Percentiles rank a stretch among this genome's conserved stretches.
phyloP scores from a whole-genome alignment of 2,797 vertebrate genomes.

The Erpetoichthys calabaricus region DNA sequence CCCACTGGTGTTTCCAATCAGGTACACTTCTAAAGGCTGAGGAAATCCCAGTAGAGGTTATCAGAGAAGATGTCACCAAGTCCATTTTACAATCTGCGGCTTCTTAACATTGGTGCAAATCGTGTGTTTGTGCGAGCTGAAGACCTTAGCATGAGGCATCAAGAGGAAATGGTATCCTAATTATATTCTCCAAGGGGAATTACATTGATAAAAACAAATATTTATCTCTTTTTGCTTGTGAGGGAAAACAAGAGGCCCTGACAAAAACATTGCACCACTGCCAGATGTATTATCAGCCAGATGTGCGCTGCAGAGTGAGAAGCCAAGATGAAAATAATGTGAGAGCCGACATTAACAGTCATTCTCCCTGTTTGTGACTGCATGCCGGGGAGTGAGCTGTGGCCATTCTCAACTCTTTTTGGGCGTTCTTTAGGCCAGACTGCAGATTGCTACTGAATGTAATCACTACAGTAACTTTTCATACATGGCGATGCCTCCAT shows the following conservation, averaged over 20 bases:
- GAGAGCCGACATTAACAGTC: neutral
- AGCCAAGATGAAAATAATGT: neutral
- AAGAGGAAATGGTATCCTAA: neutral
- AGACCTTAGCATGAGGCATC: neutral
- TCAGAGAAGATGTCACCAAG: no score
- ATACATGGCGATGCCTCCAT: no score
- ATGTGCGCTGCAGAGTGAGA: neutral
- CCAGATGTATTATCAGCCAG: neutral
- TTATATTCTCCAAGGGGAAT: constrained; percentile 20
- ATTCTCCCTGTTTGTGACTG: neutral
- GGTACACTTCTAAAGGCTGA: no score
- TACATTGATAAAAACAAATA: constrained; percentile 39
- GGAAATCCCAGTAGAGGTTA: no score
- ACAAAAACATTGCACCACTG: neutral
- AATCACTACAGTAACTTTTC: no score
- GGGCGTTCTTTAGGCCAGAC: neutral
- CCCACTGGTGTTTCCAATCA: no score
- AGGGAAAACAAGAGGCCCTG: neutral
- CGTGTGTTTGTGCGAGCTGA: neutral
- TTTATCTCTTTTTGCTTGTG: constrained; percentile 23
- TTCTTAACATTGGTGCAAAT: no score
- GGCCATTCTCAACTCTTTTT: neutral
- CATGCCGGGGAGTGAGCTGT: neutral
- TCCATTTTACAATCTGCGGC: no score
- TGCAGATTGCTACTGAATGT: no score